A percentile compares a stretch with the other conserved stretches of the same genome.
Evolutionary conservation across 2,113 vertebrate species (phyloP).

Genomic region (Nothoprocta pentlandii): DNA sequence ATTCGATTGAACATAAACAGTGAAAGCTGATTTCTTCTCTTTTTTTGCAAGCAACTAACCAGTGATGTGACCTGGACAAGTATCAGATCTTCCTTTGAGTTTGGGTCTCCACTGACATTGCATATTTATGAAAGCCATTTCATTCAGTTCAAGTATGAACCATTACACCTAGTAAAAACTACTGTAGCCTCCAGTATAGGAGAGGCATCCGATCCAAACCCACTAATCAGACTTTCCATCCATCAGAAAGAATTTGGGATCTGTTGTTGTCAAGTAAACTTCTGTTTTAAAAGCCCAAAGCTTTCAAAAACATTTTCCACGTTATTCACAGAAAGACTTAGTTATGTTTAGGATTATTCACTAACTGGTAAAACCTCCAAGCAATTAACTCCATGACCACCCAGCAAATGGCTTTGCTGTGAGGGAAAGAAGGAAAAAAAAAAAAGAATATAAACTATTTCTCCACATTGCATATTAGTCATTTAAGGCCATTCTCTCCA

Average conservation of each 20-base stretch:
- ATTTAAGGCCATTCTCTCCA: not conserved
- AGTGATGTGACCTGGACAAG: not conserved
- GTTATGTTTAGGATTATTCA: not conserved
- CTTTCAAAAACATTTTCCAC: not conserved
- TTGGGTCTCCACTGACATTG: not conserved
- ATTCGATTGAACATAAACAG: not conserved
- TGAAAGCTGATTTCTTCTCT: not conserved
- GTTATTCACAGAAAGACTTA: not conserved
- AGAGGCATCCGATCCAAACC: not conserved
- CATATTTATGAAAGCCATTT: not conserved
- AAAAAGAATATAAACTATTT: not conserved
- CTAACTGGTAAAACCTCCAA: no score
- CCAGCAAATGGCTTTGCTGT: not conserved
- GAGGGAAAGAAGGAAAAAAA: no score
- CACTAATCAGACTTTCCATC: not conserved
- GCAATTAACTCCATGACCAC: not conserved
- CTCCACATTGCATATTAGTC: not conserved
- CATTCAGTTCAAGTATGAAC: not conserved
- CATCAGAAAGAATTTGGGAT: not conserved
- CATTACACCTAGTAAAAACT: not conserved
- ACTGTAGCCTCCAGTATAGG: not conserved
- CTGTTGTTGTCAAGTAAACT: not conserved
- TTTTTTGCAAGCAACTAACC: not conserved
- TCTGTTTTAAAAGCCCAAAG: not conserved
- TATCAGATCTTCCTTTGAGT: not conserved